Base-by-base conservation (phyloP, 2,113 vertebrate species). In the Gallinago paraguaiae region DNA sequence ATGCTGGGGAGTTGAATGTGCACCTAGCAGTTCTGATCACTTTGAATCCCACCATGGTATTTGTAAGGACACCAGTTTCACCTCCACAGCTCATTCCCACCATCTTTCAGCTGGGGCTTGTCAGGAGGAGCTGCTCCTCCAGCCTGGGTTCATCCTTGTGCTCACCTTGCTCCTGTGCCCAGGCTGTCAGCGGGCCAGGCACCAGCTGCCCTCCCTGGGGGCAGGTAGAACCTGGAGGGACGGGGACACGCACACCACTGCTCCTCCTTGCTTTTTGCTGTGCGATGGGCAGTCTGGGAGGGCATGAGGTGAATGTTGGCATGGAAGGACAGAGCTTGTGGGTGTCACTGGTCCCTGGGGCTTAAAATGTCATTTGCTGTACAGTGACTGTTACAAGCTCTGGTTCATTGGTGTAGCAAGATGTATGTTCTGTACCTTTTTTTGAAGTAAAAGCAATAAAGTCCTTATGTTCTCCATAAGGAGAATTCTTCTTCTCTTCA, bases 401-500 rank as follows among this genome's bases (percentile, higher is more conserved):
- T 4, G 11, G 13, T 57, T 76, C 4, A 3, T 79, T 61, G 56
- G 50, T 74, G 31, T 67, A 35, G 35, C 7, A 3, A 53, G 50
- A n/a, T 48, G 12, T 8, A 23, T 2, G 17, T 64, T 63, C 39
- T 91, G 57, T 75, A 82, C 35, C 17, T 59, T 48, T 86, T 85
- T 85, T 57, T 50, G 72, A 68, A 39, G 6, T 54, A 70, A 37
- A 78, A 54, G 25, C 27, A 89, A 89, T 91, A 82, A 96, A 94
- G 20, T 70, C 51, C 12, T 77, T 80, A 8, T 10, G 24, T 65
- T 74, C 39, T 39, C 39, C 39, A 39, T 39, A 39, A 39, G 39
- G 39, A 39, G 39, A 39, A 39, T 39, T 39, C 39, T 39, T 12
- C 39, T 39, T 12, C 39, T 39, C 39, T 39, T 39, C 39, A 39